phyloP scores from a whole-genome alignment of 2,113 vertebrate species.

The Saguinus imperator region DNA sequence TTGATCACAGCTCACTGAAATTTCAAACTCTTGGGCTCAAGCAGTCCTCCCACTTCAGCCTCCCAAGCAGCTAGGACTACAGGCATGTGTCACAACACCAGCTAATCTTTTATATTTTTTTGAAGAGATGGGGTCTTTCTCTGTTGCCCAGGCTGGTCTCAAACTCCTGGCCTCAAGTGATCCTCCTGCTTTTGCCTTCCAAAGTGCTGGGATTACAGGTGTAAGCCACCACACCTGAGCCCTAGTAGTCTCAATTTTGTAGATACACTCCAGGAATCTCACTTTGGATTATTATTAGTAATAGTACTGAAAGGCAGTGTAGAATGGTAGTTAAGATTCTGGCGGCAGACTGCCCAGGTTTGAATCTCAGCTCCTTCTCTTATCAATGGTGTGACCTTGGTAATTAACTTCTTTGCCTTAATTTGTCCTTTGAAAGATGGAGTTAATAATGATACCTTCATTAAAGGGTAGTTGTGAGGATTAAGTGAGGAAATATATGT shows the following conservation, averaged over 20 bases:
- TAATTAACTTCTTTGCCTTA: neutral
- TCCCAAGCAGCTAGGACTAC: too few species aligned
- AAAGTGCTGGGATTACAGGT: too few species aligned
- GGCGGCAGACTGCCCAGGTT: neutral
- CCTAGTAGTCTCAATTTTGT: neutral
- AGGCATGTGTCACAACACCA: too few species aligned
- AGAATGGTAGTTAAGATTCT: neutral
- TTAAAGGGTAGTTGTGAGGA: neutral
- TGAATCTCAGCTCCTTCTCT: neutral
- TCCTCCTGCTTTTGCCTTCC: too few species aligned
- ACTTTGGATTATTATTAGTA: neutral
- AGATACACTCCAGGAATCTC: neutral
- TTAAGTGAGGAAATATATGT: neutral
- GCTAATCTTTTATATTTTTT: too few species aligned
- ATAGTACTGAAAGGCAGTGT: neutral
- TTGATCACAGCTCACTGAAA: too few species aligned
- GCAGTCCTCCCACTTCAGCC: too few species aligned
- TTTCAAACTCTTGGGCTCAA: too few species aligned
- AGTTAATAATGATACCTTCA: neutral
- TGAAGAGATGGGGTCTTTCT: too few species aligned
- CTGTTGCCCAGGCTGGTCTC: too few species aligned
- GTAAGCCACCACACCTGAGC: too few species aligned
- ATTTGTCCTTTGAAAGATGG: constrained; percentile 18
- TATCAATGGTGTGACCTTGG: neutral
- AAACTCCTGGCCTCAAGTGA: too few species aligned